Evolutionary conservation across 2,888 invertebrate genomes (phyloP).

Genomic region (Cybosia mesomella): DNA sequence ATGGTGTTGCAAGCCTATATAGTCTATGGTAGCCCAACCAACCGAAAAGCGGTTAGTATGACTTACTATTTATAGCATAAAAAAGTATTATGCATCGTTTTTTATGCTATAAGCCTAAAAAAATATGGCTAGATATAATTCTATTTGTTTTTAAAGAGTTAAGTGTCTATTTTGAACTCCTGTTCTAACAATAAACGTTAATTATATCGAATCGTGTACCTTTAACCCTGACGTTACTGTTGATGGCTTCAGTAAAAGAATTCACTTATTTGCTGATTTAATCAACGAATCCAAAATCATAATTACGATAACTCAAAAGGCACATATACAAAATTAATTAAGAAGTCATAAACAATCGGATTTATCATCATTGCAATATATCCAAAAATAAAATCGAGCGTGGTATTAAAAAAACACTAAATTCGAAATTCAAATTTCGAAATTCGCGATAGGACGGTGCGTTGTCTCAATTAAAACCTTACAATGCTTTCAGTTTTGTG

Average conservation of each 20-base stretch:
- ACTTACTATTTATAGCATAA: not conserved
- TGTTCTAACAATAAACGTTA: not conserved
- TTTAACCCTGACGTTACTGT: constrained; percentile 7
- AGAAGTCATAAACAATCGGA: constrained; percentile 22
- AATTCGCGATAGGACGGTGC: constrained; percentile 75
- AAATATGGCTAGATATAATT: no score
- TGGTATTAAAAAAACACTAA: constrained; percentile 66
- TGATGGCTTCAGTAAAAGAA: not conserved
- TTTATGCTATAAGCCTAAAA: no score
- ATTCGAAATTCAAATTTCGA: constrained; percentile 79
- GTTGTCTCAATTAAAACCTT: constrained; percentile 73
- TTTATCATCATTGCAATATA: constrained; percentile 29
- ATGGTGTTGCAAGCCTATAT: constrained; percentile 4
- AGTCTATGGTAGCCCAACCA: not conserved
- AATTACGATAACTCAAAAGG: constrained; percentile 1
- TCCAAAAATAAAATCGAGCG: constrained; percentile 26
- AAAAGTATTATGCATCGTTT: not conserved
- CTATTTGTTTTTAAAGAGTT: no score
- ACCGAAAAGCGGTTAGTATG: not conserved
- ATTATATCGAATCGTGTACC: constrained; percentile 11
- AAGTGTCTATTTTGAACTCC: not conserved
- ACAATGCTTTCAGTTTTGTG: constrained; percentile 27
- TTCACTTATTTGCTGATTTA: not conserved
- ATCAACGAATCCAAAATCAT: not conserved
- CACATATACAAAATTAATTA: constrained; percentile 7